Percentiles rank a stretch among this genome's conserved stretches.
Conservation (phyloP, 2,797 vertebrate species). For the Amblyopsis hoosieri region DNA sequence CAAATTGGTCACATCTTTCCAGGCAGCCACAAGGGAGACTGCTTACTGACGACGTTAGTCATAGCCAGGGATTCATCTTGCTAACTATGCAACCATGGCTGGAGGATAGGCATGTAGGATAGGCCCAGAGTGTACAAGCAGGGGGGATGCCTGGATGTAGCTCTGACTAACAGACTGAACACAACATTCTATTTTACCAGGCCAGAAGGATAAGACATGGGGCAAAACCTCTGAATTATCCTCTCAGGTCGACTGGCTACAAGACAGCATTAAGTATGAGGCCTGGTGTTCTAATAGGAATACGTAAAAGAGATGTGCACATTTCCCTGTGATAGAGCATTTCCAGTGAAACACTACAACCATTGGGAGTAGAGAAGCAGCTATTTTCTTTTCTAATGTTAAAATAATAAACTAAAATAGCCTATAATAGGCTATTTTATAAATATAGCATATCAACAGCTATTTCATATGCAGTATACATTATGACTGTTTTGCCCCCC, state of each 20-base stretch:
- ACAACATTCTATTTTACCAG: neutral
- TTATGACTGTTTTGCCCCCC: too few species aligned
- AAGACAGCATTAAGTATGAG: conserved; percentile 25
- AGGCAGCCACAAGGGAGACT: conserved; percentile 39
- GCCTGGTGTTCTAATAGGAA: conserved; percentile 18
- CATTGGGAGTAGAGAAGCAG: too few species aligned
- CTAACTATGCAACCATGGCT: conserved; percentile 49
- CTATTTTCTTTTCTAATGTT: too few species aligned
- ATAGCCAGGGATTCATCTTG: conserved; percentile 41
- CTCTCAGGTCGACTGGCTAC: conserved; percentile 12
- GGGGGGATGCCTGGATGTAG: neutral
- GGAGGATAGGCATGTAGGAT: conserved; percentile 32
- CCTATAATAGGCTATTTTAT: too few species aligned
- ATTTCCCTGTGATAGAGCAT: conserved; percentile 21
- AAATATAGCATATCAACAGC: too few species aligned
- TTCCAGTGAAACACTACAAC: conserved; percentile 31
- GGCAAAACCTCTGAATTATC: conserved; percentile 2
- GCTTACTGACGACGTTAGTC: conserved; percentile 57
- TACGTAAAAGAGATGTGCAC: neutral
- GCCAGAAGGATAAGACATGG: conserved; percentile 1
- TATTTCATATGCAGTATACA: too few species aligned
- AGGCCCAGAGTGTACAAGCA: conserved; percentile 3
- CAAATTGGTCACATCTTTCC: conserved; percentile 50
- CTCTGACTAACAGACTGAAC: neutral
- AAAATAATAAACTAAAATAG: too few species aligned